Evolutionary conservation across 2,797 vertebrate species (phyloP).

Genomic region (Syngnathus acus): DNA sequence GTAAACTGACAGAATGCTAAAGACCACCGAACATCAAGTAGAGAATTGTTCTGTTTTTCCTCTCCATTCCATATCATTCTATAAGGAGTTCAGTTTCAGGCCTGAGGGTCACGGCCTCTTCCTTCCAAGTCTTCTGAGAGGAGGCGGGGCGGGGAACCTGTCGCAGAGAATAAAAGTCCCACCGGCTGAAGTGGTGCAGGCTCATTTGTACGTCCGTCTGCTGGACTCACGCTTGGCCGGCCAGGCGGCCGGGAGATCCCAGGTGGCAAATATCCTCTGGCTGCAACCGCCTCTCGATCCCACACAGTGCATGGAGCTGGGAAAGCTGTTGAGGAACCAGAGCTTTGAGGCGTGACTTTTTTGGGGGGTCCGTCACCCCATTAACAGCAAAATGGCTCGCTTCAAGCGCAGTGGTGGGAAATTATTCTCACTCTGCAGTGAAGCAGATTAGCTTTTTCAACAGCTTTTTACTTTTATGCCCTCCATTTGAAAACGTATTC

Average conservation of each 20-base stretch:
- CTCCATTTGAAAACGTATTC: background rate
- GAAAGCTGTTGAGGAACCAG: constrained; percentile 37
- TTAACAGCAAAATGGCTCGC: constrained; percentile 54
- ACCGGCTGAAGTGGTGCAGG: constrained; percentile 58
- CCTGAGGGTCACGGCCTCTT: constrained; percentile 45
- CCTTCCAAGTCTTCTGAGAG: constrained; percentile 44
- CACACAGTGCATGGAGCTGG: constrained; percentile 23
- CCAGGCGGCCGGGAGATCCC: constrained; percentile 50
- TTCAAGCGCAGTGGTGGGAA: constrained; percentile 9
- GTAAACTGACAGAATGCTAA: background rate
- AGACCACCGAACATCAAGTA: background rate
- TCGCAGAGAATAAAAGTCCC: constrained; percentile 53
- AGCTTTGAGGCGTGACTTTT: constrained; percentile 34
- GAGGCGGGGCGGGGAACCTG: constrained; percentile 56
- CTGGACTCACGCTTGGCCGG: constrained; percentile 27
- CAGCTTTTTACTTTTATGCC: background rate
- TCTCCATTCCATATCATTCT: constrained; percentile 30
- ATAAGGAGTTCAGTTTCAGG: constrained; percentile 58
- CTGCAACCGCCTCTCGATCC: constrained; percentile 25
- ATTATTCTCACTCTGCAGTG: background rate
- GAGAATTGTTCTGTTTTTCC: background rate
- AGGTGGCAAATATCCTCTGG: constrained; percentile 47
- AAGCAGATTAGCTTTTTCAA: too few species aligned
- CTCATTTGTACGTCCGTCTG: constrained; percentile 27
- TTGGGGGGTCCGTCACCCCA: constrained; percentile 41